phyloP scores from a whole-genome alignment of 2,888 invertebrate species.

The Melipona bicolor region DNA sequence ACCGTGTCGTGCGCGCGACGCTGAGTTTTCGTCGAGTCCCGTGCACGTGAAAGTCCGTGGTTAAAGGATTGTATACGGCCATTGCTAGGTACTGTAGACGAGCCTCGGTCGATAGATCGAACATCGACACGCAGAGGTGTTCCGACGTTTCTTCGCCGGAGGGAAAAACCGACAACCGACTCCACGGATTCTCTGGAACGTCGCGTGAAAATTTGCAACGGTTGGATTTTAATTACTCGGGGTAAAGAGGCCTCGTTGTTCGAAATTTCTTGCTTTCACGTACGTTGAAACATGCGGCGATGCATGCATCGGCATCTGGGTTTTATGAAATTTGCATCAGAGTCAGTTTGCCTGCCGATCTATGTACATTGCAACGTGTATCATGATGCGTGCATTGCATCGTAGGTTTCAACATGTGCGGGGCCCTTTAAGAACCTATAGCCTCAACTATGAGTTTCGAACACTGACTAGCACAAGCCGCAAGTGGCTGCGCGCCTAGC shows the following conservation, averaged over 20 bases:
- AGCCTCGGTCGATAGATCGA: conserved; percentile 2
- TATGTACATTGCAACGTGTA: no score
- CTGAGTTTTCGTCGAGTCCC: conserved; percentile 63
- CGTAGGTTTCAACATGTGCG: no score
- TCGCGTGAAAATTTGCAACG: conserved; percentile 36
- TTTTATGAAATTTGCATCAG: no score
- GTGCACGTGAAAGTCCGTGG: conserved; percentile 12
- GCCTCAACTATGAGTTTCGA: no score
- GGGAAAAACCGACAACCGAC: conserved; percentile 43
- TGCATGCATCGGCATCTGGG: no score
- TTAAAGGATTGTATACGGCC: conserved; percentile 4
- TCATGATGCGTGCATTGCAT: no score
- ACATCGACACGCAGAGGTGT: conserved; percentile 11
- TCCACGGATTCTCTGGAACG: conserved; percentile 43
- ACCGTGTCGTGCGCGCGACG: conserved; percentile 56
- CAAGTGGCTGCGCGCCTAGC: no score
- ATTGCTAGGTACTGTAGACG: background rate
- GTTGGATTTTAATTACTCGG: background rate
- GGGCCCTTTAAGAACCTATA: no score
- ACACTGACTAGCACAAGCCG: no score
- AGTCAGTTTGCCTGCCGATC: no score
- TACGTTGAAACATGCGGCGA: no score
- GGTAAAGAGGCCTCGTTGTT: no score
- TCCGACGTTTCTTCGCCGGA: conserved; percentile 11
- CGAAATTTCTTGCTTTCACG: background rate